phyloP scores from a whole-genome alignment of 1,140 invertebrate species.

The Trichomalopsis sarcophagae region DNA sequence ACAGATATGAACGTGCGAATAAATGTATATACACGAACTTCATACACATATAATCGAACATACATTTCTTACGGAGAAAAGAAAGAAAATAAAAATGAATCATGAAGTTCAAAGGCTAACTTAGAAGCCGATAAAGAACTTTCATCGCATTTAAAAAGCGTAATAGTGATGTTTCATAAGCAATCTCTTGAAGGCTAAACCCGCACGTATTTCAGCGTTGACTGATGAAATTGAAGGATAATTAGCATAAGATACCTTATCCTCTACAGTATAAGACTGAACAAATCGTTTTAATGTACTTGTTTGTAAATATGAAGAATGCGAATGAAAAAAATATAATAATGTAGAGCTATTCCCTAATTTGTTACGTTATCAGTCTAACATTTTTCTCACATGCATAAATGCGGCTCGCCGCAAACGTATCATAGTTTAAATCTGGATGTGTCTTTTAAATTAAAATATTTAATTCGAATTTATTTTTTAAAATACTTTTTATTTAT shows the following conservation, averaged over 20 bases:
- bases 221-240: conserved; percentile 54
- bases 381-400: conserved; percentile 29
- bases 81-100: conserved; percentile 30
- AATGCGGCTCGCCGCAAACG: conserved; percentile 9
- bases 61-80: conserved; percentile 3
- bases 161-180: conserved; percentile 47
- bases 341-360: conserved; percentile 50
- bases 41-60: conserved; percentile 31
- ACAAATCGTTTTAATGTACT: conserved; percentile 65
- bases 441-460: conserved; percentile 9
- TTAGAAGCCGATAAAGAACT: conserved; percentile 22
- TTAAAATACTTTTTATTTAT: conserved; percentile 35
- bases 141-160: conserved; percentile 42
- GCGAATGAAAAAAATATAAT: conserved; percentile 53
- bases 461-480: not conserved
- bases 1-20: conserved; percentile 16
- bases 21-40: not conserved
- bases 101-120: conserved; percentile 37
- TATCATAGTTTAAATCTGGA: conserved; percentile 20
- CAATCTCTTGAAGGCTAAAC: conserved; percentile 44
- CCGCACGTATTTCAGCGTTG: conserved; percentile 52
- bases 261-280: conserved; percentile 69
- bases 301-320: conserved; percentile 66
- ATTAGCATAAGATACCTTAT: conserved; percentile 52
- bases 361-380: conserved; percentile 49